Evolutionary conservation across 2,888 invertebrate genomes (phyloP), one percentile per base, ranked within the genome.

Genomic region (Cyclophora albipunctata): DNA sequence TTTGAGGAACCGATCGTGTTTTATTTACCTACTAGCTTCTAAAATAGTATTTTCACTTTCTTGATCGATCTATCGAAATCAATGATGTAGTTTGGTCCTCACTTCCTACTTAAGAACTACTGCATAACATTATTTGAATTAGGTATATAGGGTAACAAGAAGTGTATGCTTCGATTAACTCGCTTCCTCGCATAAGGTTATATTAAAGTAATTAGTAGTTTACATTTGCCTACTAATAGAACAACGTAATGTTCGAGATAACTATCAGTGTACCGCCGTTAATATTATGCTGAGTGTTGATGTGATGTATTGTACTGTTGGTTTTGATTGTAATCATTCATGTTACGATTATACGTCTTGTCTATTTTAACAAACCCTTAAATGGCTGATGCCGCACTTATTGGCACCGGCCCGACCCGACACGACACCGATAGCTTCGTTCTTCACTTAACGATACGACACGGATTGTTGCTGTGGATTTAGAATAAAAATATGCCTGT

Each of bases 1-100:
- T 54, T 65, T 60, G 58, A 56, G 55, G 37, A 37, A 37, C 37
- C 48, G 51, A 54, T 55, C 49, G 49, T 51, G 51, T 57, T 48
- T 45, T 20, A 20, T 20, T 1, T 20, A 20, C 20, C 20, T 20
- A 20, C 20, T 20, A 20, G 20, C 20, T 20, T 20, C 20, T 20
- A 20, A 20, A 20, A 20, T 20, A 20, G 20, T 20, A 20, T 20
- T 20, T 20, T 20, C 20, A 20, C 20, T 20, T 20, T 20, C 20
- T 20, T 20, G 20, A 20, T 20, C 20, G 20, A 20, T 20, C 20
- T 20, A 20, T 1, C 20, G 20, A 20, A 20, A 20, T 20, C 20
- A 1, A 20, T 20, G 20, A 20, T n/a, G n/a, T n/a, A n/a, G n/a
- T n/a, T n/a, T n/a, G n/a, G n/a, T 20, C 20, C 20, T 20, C 20